A percentile compares a stretch with the other conserved stretches of the same genome.
These are phyloP conservation scores for Neocloeon triangulifer DNA, from an alignment of 1,140 invertebrate genomes.

Conservation along the genomic window DNA sequence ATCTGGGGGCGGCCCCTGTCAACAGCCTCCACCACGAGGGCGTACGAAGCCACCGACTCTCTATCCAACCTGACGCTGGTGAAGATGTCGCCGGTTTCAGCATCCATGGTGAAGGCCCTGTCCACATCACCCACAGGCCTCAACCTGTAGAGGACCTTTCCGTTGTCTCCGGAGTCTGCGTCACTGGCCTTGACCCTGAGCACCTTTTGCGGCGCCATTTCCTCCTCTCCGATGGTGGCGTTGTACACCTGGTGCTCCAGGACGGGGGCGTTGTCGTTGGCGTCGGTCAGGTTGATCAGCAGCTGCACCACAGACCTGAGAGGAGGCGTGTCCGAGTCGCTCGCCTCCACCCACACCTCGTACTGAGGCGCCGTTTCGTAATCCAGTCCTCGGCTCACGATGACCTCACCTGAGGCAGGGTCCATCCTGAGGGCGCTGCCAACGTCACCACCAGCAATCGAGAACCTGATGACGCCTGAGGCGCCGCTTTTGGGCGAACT, in stretches of 20 bases:
- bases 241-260: constrained; percentile 65
- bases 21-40: constrained; percentile 60
- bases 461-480: constrained; percentile 43
- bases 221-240: constrained; percentile 63
- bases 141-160: constrained; percentile 56
- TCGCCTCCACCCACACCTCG: constrained; percentile 81
- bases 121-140: constrained; percentile 37
- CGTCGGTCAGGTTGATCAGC: constrained; percentile 67
- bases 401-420: constrained; percentile 49
- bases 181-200: constrained; percentile 61
- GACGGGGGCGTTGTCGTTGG: constrained; percentile 74
- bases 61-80: constrained; percentile 67
- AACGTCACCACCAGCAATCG: constrained; percentile 78
- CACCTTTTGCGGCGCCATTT: constrained; percentile 53
- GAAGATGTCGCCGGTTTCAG: constrained; percentile 59
- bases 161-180: constrained; percentile 68
- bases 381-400: constrained; percentile 51
- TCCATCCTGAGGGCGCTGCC: constrained; percentile 66
- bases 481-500: constrained; percentile 48
- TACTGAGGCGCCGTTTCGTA: constrained; percentile 67
- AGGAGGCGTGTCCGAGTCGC: constrained; percentile 58
- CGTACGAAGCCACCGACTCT: constrained; percentile 64
- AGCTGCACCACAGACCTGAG: constrained; percentile 40
- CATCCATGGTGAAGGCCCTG: constrained; percentile 57
- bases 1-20: constrained; percentile 66